A percentile compares a stretch with the other conserved stretches of the same genome.
phyloP scores from a whole-genome alignment of 2,113 vertebrate genomes.

The Castor canadensis region DNA sequence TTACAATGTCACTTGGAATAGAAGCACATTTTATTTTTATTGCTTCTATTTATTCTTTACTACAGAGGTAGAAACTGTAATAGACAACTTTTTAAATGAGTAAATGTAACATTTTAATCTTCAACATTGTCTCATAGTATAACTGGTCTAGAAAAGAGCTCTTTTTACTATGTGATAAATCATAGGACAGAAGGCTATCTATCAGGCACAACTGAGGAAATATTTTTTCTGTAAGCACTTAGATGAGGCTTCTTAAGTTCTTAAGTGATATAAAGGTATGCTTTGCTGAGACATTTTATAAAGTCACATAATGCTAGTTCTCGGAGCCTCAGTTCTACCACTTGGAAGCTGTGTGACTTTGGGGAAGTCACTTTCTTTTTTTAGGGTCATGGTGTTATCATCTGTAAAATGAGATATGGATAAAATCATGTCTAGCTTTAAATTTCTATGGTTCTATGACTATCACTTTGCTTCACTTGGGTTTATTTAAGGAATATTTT shows the following conservation, averaged over 20 bases:
- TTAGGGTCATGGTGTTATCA: neutral
- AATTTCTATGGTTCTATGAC: neutral
- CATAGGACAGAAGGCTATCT: neutral
- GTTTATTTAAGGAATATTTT: constrained; percentile 43
- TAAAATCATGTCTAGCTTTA: constrained; percentile 18
- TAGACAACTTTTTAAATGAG: neutral
- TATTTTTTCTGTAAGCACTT: neutral
- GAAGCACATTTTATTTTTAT: constrained; percentile 20
- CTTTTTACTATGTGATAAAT: neutral
- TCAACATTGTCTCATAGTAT: neutral
- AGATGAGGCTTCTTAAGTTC: neutral
- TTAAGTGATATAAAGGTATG: neutral
- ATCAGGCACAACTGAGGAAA: neutral
- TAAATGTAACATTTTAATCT: neutral
- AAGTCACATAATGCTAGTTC: neutral
- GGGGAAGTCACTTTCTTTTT: neutral
- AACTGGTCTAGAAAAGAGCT: neutral
- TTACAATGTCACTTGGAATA: neutral
- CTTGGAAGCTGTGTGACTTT: neutral
- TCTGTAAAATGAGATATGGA: constrained; percentile 15
- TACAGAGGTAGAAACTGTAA: neutral
- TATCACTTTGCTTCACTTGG: constrained; percentile 28
- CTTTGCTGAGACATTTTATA: neutral
- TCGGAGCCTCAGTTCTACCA: neutral
- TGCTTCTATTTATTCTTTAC: neutral